Conservation (phyloP, 2,113 vertebrate species). For the Passer montanus region DNA sequence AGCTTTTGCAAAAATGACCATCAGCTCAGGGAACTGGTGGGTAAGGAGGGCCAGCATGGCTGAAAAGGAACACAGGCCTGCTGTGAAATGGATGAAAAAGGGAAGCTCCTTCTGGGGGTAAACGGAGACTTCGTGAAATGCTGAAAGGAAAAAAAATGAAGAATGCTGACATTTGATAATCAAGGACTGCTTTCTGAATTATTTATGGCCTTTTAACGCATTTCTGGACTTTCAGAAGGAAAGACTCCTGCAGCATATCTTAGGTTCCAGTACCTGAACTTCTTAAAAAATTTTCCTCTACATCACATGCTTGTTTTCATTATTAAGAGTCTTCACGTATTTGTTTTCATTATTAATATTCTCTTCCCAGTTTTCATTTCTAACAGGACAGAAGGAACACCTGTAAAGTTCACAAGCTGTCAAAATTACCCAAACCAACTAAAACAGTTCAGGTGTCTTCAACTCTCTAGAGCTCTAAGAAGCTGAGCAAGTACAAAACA, state of each 20-base stretch:
- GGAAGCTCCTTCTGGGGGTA: slow-evolving; percentile 99
- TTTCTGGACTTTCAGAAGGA: background rate
- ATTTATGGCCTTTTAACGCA: background rate
- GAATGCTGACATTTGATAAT: background rate
- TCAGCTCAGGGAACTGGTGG: slow-evolving; percentile 98
- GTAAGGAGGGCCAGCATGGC: slow-evolving; percentile 98
- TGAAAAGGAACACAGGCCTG: slow-evolving; percentile 96
- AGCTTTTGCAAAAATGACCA: slow-evolving; percentile 96
- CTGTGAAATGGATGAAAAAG: slow-evolving; percentile 99
- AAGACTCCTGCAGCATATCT: background rate
- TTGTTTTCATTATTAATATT: background rate
- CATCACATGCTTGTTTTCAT: background rate
- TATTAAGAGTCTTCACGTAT: background rate
- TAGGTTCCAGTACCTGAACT: background rate
- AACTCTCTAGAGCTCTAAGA: background rate
- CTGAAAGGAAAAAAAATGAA: slow-evolving; percentile 71
- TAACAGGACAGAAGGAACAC: background rate
- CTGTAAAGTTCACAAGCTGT: background rate
- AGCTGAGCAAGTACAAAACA: background rate
- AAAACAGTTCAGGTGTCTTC: background rate
- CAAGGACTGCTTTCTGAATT: background rate
- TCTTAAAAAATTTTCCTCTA: background rate
- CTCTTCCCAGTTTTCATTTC: background rate
- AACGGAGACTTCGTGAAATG: slow-evolving; percentile 97
- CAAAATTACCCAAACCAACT: background rate